Evolutionary conservation across 1,140 invertebrate genomes (phyloP), one percentile per base, ranked within the genome.

Genomic region (Branchinecta lynchi): DNA sequence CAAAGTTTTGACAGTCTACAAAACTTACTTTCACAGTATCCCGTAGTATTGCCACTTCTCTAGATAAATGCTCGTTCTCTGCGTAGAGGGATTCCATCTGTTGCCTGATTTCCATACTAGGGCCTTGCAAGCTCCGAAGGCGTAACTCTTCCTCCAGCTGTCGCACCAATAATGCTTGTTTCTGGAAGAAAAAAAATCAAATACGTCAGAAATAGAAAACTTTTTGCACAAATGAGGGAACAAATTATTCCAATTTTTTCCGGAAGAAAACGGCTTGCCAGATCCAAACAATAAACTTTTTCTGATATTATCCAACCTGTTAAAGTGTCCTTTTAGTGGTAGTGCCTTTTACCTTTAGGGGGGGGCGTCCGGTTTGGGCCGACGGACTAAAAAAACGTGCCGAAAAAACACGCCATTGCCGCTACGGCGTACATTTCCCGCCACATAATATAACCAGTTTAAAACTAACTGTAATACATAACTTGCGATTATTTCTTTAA

Each of bases 101-200:
- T 78, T 91, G 88, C 77, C 93, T 90, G 75, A 94, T 83, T 79
- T 94, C 92, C 66, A 92, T 83, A 76, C 89, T 92, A 0, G 90
- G 90, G 68, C 76, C 76, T 20, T 89, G 82, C 85, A 92, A 88
- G 73, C 90, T 84, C 77, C 92, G 80, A 75, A 90, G 82, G 43
- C 93, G 81, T 77, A 96, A 89, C 78, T 96, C 93, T 71, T 83
- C 82, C 79, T 97, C 93, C 72, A 97, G 80, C 80, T 96, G 92
- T 66, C 92, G 84, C 17, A 96, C 92, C 76, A 95, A 81, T 84
- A 93, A 90, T 66, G 89, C 89, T 88, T 96, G 93, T 90, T 96
- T 96, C 93, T 97, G 84, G 45, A 82, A 77, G n/a, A 66, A 69
- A 71, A 72, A 70, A 51, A 65, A 20, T 67, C 17, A 72, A n/a